These are phyloP conservation scores for Helarctos malayanus DNA, from an alignment of 2,797 vertebrate species.

Conservation along the genomic window DNA sequence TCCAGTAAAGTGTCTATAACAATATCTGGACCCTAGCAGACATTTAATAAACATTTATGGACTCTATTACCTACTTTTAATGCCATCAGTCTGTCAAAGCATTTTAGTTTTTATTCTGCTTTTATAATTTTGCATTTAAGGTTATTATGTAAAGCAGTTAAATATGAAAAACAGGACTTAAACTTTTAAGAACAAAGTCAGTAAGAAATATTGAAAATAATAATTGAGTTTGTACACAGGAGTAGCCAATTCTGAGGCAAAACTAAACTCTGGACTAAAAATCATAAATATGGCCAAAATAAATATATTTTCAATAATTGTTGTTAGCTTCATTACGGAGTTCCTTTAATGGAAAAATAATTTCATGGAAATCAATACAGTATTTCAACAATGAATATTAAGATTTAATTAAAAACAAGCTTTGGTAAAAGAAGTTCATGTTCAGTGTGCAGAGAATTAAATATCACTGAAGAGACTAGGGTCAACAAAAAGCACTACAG, in stretches of 20 bases:
- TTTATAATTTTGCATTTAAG: neutral
- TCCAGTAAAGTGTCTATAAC: neutral
- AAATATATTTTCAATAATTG: neutral
- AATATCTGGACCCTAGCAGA: neutral
- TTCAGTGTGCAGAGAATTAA: conserved; percentile 22
- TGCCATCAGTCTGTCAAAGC: neutral
- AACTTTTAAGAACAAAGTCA: neutral
- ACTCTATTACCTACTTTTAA: neutral
- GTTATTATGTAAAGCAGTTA: neutral
- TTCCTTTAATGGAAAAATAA: conserved; percentile 27
- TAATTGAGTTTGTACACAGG: neutral
- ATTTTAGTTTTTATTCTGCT: neutral
- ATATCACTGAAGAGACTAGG: neutral
- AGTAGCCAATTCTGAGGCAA: neutral
- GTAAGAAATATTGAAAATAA: neutral
- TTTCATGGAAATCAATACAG: conserved; percentile 56
- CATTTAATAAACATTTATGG: neutral
- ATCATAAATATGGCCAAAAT: neutral
- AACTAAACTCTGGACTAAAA: neutral
- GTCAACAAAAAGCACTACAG: conserved; percentile 25
- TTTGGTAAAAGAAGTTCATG: neutral
- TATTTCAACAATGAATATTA: conserved; percentile 62
- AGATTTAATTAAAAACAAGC: conserved; percentile 71
- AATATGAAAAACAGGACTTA: neutral
- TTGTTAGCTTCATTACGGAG: neutral